Percentiles rank a stretch among this genome's conserved stretches.
These are phyloP conservation scores for Trichonephila clavipes DNA, from an alignment of 1,140 invertebrate species.

Conservation along the genomic window DNA sequence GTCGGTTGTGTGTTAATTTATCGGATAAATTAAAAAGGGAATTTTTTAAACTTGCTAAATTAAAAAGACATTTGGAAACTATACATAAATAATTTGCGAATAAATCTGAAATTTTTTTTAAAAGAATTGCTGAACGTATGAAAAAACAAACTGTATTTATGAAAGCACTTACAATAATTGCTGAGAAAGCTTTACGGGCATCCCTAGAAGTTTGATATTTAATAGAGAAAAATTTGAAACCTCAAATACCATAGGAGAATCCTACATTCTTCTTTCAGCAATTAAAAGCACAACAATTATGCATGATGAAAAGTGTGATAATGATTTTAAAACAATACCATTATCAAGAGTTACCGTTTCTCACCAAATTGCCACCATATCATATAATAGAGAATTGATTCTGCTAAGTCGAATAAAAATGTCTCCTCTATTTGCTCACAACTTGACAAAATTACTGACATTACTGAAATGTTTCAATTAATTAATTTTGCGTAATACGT, in stretches of 20 bases:
- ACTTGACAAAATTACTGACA: conserved; percentile 38
- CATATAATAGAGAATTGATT: not conserved
- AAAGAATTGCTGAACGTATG: too few relatives aligned
- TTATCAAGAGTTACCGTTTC: not conserved
- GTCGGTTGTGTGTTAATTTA: too few relatives aligned
- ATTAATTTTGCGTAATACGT: not conserved
- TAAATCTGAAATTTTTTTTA: too few relatives aligned
- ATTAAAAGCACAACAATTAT: conserved; percentile 32
- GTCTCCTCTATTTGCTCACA: not conserved
- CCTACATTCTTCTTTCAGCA: not conserved
- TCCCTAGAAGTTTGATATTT: conserved; percentile 41
- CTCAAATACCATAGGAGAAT: not conserved
- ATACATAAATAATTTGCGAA: not conserved
- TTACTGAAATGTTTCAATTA: conserved; percentile 29
- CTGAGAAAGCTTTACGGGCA: not conserved
- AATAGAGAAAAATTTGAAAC: conserved; percentile 27
- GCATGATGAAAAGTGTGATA: not conserved
- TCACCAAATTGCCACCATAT: not conserved
- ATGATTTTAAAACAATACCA: not conserved
- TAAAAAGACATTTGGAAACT: not conserved
- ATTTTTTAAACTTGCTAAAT: not conserved
- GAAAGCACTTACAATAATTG: not conserved
- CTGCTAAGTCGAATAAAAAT: not conserved
- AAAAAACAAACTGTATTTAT: not conserved
- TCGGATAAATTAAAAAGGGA: too few relatives aligned